Evolutionary conservation across 2,113 vertebrate genomes (phyloP).

Genomic region (Crotalus horridus): DNA sequence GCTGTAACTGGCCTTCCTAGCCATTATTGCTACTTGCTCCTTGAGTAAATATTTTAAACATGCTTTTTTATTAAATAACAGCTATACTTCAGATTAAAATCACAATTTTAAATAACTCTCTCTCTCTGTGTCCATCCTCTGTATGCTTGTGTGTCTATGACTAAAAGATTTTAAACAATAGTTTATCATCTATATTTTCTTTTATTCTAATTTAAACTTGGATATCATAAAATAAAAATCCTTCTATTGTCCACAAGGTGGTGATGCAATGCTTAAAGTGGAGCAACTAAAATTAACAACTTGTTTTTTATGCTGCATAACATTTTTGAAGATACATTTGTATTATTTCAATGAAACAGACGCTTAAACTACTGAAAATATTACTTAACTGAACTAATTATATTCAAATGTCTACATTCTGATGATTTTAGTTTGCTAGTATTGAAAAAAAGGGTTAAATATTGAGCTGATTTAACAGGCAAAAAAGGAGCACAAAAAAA

Average conservation of each 20-base stretch:
- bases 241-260: constrained; percentile 66
- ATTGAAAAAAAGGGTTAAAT: not conserved
- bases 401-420: not conserved
- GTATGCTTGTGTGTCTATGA: not conserved
- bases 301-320: not conserved
- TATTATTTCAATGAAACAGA: not conserved
- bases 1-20: not conserved
- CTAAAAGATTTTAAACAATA: not conserved
- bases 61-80: not conserved
- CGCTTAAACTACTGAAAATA: not conserved
- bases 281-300: not conserved
- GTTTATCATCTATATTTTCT: not conserved
- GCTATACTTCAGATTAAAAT: not conserved
- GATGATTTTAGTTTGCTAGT: not conserved
- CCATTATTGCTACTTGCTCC: not conserved
- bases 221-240: constrained; percentile 8
- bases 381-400: not conserved
- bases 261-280: constrained; percentile 38
- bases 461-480: not conserved
- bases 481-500: not conserved
- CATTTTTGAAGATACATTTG: not conserved
- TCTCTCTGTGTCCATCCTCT: not conserved
- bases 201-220: not conserved
- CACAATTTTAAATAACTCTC: not conserved
- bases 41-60: not conserved